A percentile compares a stretch with the other conserved stretches of the same genome.
These are phyloP conservation scores for Subanguina moxae DNA, from an alignment of 1,140 invertebrate genomes.

Conservation along the genomic window DNA sequence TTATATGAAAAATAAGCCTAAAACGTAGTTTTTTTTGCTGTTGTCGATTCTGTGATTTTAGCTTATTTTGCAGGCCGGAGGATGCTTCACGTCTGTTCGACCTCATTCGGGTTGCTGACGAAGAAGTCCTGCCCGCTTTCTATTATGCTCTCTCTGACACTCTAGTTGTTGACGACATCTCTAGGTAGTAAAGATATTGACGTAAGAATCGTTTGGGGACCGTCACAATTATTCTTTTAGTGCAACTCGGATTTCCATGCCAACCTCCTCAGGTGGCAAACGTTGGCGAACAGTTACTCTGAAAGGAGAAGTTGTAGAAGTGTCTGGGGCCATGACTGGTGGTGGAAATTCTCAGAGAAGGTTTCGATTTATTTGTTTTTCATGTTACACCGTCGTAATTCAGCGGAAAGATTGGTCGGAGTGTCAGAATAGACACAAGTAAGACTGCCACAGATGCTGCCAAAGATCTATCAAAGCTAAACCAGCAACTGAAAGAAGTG, in stretches of 20 bases:
- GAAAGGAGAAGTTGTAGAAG: conserved; percentile 79
- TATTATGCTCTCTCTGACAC: conserved; percentile 84
- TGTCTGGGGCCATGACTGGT: conserved; percentile 85
- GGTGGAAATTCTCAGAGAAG: conserved; percentile 68
- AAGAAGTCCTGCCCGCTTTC: conserved; percentile 73
- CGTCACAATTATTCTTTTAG: conserved; percentile 65
- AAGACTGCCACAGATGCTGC: background rate
- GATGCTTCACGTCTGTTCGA: conserved; percentile 83
- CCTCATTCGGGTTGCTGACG: conserved; percentile 71
- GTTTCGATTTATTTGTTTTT: too few relatives aligned
- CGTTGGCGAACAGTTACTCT: conserved; percentile 84
- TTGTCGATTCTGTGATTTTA: background rate
- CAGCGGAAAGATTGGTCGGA: conserved; percentile 37
- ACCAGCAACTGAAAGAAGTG: conserved; percentile 31
- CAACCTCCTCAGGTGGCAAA: conserved; percentile 57
- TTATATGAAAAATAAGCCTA: conserved; percentile 38
- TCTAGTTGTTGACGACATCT: conserved; percentile 76
- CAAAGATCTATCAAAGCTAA: conserved; percentile 12
- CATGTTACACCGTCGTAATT: too few relatives aligned
- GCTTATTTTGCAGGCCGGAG: conserved; percentile 65
- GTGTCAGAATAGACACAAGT: conserved; percentile 29
- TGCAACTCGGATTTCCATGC: conserved; percentile 82
- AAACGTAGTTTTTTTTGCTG: conserved; percentile 45
- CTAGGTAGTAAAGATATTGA: conserved; percentile 60
- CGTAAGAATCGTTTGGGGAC: background rate